A percentile compares a stretch with the other conserved stretches of the same genome.
phyloP scores from a whole-genome alignment of 2,888 invertebrate genomes.

The Ectropis crepuscularia region DNA sequence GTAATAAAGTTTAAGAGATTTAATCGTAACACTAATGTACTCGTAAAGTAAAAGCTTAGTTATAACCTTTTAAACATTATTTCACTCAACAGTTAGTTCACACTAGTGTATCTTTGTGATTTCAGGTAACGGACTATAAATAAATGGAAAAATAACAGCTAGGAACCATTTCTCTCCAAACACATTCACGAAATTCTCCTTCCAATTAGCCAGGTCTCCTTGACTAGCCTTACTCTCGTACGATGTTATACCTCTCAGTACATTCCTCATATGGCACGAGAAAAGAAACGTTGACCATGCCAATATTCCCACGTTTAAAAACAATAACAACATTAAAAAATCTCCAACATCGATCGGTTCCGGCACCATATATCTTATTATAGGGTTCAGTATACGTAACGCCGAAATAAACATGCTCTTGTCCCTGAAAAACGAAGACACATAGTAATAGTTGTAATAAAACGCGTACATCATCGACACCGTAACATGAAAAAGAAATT shows the following conservation, averaged over 20 bases:
- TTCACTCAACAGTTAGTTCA: background rate
- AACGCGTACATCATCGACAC: slow-evolving; percentile 87
- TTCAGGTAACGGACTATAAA: slow-evolving; percentile 54
- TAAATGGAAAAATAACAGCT: slow-evolving; percentile 62
- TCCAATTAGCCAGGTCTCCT: slow-evolving; percentile 87
- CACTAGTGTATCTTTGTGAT: slow-evolving; percentile 19
- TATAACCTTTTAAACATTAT: background rate
- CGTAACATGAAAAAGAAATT: slow-evolving; percentile 88
- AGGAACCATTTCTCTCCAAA: slow-evolving; percentile 85
- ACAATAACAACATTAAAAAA: slow-evolving; percentile 54
- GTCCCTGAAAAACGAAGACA: slow-evolving; percentile 69
- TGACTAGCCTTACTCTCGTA: slow-evolving; percentile 68
- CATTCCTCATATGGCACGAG: slow-evolving; percentile 72
- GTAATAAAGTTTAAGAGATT: no score
- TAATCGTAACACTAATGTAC: no score
- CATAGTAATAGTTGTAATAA: slow-evolving; percentile 87
- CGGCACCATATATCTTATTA: slow-evolving; percentile 48
- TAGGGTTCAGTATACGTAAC: slow-evolving; percentile 56
- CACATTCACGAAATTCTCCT: slow-evolving; percentile 87
- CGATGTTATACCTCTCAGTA: slow-evolving; percentile 81
- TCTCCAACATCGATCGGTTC: slow-evolving; percentile 54
- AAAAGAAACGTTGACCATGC: slow-evolving; percentile 55
- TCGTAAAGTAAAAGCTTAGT: no score
- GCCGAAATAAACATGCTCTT: slow-evolving; percentile 48
- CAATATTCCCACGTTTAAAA: slow-evolving; percentile 53